Conservation (phyloP, 2,888 invertebrate genomes). For the Lasioglossum lativentre region DNA sequence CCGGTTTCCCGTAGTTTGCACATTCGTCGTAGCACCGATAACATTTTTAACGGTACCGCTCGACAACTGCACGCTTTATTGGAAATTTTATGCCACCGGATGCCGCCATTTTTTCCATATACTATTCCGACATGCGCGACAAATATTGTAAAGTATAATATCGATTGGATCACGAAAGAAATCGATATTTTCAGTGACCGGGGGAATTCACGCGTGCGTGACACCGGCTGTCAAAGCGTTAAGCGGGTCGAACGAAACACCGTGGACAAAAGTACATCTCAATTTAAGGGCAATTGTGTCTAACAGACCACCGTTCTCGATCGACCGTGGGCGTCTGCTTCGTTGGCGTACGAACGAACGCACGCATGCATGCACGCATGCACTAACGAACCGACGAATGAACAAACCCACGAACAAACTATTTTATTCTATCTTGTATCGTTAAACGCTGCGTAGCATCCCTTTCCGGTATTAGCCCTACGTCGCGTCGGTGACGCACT, state of each 20-base stretch:
- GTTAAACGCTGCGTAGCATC: conserved; percentile 46
- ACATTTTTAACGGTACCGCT: neutral
- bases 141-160: neutral
- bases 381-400: conserved; percentile 27
- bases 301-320: conserved; percentile 49
- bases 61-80: neutral
- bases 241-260: conserved; percentile 31
- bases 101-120: neutral
- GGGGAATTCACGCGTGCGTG: neutral
- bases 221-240: neutral
- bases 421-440: conserved; percentile 47
- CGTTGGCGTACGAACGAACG: conserved; percentile 34
- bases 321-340: conserved; percentile 55
- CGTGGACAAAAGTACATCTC: conserved; percentile 44
- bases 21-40: neutral
- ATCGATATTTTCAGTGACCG: neutral
- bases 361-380: conserved; percentile 35
- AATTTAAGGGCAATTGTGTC: conserved; percentile 58
- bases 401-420: conserved; percentile 32
- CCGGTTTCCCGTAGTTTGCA: conserved; percentile 6
- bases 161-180: neutral
- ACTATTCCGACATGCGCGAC: neutral
- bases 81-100: neutral
- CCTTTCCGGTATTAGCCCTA: conserved; percentile 44
- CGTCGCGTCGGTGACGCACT: neutral